Percentiles rank a stretch among this genome's conserved stretches.
These are phyloP conservation scores for Delichon dasypus DNA, from an alignment of 2,797 vertebrate genomes.

Conservation along the genomic window DNA sequence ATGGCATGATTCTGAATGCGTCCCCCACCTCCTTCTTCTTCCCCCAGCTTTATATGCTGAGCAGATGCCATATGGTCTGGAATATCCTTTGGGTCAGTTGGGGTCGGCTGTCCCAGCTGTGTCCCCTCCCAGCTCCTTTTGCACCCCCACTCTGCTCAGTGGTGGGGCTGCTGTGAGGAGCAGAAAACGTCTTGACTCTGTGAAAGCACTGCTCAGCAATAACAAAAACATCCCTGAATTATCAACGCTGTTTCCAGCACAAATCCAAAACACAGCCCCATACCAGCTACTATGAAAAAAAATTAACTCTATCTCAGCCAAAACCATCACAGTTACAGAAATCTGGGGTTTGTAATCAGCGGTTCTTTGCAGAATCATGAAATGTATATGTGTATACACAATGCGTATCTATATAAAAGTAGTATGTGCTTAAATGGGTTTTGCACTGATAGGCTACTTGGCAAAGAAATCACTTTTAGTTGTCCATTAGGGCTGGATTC, in stretches of 20 bases:
- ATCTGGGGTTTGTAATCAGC: background rate
- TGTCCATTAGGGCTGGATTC: conserved; percentile 54
- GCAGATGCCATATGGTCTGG: background rate
- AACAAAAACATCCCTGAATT: conserved; percentile 14
- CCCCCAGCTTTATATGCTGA: background rate
- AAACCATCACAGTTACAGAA: background rate
- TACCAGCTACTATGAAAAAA: background rate
- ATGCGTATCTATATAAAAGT: background rate
- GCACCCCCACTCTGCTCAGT: background rate
- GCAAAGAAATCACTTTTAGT: conserved; percentile 17
- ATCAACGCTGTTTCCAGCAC: background rate
- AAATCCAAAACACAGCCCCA: background rate
- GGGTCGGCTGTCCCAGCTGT: background rate
- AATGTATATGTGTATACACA: background rate
- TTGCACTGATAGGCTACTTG: conserved; percentile 21
- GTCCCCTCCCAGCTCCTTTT: background rate
- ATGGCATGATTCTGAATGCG: background rate
- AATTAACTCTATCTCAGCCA: background rate
- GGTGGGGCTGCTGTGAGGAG: background rate
- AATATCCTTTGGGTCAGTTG: background rate
- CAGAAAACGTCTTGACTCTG: background rate
- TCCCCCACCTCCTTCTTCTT: background rate
- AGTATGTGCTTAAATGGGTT: conserved; percentile 1
- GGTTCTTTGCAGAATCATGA: background rate
- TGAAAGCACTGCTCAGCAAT: background rate